Percentiles rank a stretch among this genome's conserved stretches.
Conservation (phyloP, 2,113 vertebrate genomes). For the Tragulus kanchil region DNA sequence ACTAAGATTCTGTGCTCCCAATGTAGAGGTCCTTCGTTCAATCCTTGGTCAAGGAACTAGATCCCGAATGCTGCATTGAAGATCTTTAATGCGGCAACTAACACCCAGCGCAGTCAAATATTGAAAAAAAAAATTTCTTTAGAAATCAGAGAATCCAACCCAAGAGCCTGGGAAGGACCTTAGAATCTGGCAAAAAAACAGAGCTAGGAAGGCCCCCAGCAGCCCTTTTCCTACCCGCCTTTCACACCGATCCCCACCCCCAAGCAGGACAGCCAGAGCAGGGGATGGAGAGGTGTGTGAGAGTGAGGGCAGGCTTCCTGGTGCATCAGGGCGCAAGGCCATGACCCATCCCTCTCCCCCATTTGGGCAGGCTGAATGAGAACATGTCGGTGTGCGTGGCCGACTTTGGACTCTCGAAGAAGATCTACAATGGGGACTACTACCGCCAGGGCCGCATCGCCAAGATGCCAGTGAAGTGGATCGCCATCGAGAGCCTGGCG, state of each 20-base stretch:
- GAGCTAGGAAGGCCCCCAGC: not conserved
- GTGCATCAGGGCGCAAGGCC: not conserved
- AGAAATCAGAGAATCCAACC: not conserved
- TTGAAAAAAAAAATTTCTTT: not conserved
- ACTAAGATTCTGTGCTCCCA: not conserved
- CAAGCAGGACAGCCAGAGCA: not conserved
- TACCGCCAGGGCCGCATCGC: constrained; percentile 96
- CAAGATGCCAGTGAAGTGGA: constrained; percentile 98
- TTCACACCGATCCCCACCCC: not conserved
- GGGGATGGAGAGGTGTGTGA: not conserved
- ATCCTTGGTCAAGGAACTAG: not conserved
- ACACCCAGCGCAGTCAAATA: not conserved
- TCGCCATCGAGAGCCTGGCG: constrained; percentile 95
- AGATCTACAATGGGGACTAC: constrained; percentile 96
- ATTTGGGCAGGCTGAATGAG: constrained; percentile 92
- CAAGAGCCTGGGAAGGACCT: not conserved
- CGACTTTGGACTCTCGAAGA: constrained; percentile 96
- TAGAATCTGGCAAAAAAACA: constrained; percentile 35
- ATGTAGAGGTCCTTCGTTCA: not conserved
- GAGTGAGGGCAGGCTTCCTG: not conserved
- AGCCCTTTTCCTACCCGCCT: not conserved
- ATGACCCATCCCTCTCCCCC: not conserved
- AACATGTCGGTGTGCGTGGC: constrained; percentile 97
- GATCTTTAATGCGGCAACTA: not conserved
- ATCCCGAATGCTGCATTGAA: not conserved